Percentiles rank a stretch among this genome's conserved stretches.
These are phyloP conservation scores for Rhizoglyphus robini DNA, from an alignment of 1,140 invertebrate species.

Conservation along the genomic window DNA sequence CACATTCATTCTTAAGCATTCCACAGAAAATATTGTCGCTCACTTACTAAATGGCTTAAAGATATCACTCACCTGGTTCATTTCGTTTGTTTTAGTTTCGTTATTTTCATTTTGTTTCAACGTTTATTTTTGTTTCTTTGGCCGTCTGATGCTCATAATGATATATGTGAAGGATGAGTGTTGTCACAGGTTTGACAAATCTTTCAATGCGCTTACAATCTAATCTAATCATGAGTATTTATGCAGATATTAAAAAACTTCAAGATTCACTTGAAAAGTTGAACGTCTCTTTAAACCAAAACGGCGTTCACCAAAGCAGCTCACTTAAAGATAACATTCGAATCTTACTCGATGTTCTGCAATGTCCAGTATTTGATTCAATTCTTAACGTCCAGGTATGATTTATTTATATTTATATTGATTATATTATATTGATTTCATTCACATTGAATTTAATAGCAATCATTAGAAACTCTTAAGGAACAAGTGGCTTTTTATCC, in stretches of 20 bases:
- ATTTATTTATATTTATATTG: not conserved
- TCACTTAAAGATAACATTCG: constrained; percentile 54
- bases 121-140: not conserved
- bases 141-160: not conserved
- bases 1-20: not conserved
- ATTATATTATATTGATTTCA: constrained; percentile 14
- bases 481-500: constrained; percentile 47
- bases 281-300: constrained; percentile 8
- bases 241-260: constrained; percentile 16
- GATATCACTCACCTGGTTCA: not conserved
- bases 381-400: constrained; percentile 66
- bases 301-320: not conserved
- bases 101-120: not conserved
- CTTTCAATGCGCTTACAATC: not conserved
- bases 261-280: constrained; percentile 16
- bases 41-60: not conserved
- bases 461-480: constrained; percentile 31
- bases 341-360: constrained; percentile 67
- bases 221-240: too few species aligned
- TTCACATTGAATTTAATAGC: constrained; percentile 22
- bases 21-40: not conserved
- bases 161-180: not conserved
- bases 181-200: not conserved
- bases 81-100: not conserved
- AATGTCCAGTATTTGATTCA: constrained; percentile 79